Evolutionary conservation across 2,888 invertebrate species (phyloP).

Genomic region (Seira sanloemensis): DNA sequence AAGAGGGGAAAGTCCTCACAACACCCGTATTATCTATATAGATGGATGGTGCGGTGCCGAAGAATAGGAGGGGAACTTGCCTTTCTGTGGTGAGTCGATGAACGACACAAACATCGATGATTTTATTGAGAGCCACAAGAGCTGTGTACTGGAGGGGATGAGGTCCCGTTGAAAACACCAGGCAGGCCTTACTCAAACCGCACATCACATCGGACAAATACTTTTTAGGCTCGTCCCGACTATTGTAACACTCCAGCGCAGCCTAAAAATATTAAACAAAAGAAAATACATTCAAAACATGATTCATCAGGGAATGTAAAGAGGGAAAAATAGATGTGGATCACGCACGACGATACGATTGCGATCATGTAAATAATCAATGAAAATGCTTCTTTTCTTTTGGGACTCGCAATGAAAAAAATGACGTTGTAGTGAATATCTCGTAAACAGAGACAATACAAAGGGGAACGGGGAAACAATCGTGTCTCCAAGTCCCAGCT

Average conservation of each 20-base stretch:
- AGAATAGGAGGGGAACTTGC: slow-evolving; percentile 44
- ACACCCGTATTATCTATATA: too few species aligned
- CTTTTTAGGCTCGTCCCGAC: slow-evolving; percentile 71
- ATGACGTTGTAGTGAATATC: too few species aligned
- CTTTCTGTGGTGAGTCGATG: slow-evolving; percentile 75
- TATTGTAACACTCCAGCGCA: slow-evolving; percentile 70
- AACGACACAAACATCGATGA: slow-evolving; percentile 78
- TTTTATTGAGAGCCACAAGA: slow-evolving; percentile 80
- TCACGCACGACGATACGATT: not conserved
- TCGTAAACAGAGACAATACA: too few species aligned
- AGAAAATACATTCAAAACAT: not conserved
- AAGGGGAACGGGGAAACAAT: too few species aligned
- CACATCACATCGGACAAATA: slow-evolving; percentile 77
- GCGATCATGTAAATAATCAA: slow-evolving; percentile 38
- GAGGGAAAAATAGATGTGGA: not conserved
- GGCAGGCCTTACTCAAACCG: slow-evolving; percentile 78
- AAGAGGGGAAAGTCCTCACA: not conserved
- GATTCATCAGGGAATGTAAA: not conserved
- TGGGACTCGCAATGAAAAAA: not conserved
- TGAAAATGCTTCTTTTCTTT: slow-evolving; percentile 26
- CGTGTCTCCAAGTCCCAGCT: too few species aligned
- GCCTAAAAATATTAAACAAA: slow-evolving; percentile 59
- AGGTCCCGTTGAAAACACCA: slow-evolving; percentile 79
- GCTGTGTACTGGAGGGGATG: slow-evolving; percentile 81
- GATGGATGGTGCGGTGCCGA: not conserved